A percentile compares a stretch with the other conserved stretches of the same genome.
phyloP scores from a whole-genome alignment of 2,113 vertebrate species.

The Lycaon pictus region DNA sequence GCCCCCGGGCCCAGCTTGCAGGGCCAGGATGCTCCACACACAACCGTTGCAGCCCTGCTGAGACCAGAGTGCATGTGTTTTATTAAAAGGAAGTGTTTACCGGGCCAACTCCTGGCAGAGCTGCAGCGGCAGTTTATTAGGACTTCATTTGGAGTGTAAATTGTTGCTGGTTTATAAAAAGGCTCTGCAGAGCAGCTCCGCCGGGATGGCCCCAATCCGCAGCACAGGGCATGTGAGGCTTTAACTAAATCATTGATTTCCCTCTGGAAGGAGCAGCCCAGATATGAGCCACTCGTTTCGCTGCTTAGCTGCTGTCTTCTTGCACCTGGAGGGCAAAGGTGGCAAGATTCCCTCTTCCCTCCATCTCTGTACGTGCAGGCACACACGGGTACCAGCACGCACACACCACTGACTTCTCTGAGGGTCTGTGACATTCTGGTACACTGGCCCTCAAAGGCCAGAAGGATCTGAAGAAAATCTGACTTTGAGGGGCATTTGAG shows the following conservation, averaged over 20 bases:
- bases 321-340: constrained; percentile 26
- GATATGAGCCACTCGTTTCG: background rate
- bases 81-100: constrained; percentile 63
- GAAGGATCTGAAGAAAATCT: background rate
- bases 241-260: constrained; percentile 76
- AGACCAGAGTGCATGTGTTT: background rate
- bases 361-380: fast-evolving
- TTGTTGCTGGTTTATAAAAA: constrained; percentile 77
- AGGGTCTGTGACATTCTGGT: background rate
- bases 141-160: constrained; percentile 77
- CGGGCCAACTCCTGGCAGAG: constrained; percentile 52
- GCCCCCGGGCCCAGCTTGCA: background rate
- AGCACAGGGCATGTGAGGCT: background rate
- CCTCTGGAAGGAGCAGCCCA: background rate
- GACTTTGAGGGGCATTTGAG: too few relatives aligned
- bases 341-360: background rate
- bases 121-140: constrained; percentile 59
- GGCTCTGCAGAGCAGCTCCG: constrained; percentile 62
- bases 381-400: too few relatives aligned
- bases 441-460: background rate
- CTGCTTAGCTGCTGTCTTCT: background rate
- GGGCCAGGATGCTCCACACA: background rate
- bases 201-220: constrained; percentile 43
- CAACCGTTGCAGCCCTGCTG: background rate
- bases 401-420: background rate